Base-by-base conservation (phyloP, 2,888 invertebrate genomes). In the Noctua comes region DNA sequence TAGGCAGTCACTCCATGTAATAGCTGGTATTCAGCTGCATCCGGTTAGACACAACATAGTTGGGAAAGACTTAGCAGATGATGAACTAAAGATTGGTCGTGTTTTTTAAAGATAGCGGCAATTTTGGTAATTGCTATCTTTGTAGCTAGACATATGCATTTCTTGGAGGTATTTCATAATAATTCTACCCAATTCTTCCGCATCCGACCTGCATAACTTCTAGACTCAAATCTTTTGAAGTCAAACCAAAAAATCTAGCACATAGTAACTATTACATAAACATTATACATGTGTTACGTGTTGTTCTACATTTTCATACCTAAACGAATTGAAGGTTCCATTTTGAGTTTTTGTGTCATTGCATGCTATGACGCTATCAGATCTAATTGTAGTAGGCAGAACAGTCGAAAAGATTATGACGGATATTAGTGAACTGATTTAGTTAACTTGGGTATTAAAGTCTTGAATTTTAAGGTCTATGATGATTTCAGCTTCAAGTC, bases 211-310 rank as follows among this genome's bases (percentile, higher is more conserved):
- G 40, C 81, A 81, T 66, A 80, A 48, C n/a, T 66, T 64, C 16
- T 24, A 62, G 46, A 62, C 51, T 18, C 10, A 46, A 73, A n/a
- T 51, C 8, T 54, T 11, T 73, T 57, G 46, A 46, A 75, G 68
- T 64, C 24, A 62, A 24, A 11, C 6, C 5, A 36, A n/a, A 74
- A 74, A 71, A 85, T 59, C 73, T 81, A 73, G 77, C 43, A 46
- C 76, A 65, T 24, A 59, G 74, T n/a, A 68, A 62, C 24, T 40
- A 68, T 84, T 85, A 75, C 27, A 77, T 84, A 82, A 84, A 57
- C 43, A 18, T 8, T 24, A 36, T 36, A 31, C 3, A 31, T n/a
- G 4, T 18, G 77, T 82, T 73, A 73, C 82, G 82, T 82, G 4
- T 16, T 65, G 83, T 69, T 71, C 82, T 27, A 85, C 68, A 76